These are phyloP conservation scores for Columba livia DNA, from an alignment of 2,113 vertebrate species.

Conservation along the genomic window DNA sequence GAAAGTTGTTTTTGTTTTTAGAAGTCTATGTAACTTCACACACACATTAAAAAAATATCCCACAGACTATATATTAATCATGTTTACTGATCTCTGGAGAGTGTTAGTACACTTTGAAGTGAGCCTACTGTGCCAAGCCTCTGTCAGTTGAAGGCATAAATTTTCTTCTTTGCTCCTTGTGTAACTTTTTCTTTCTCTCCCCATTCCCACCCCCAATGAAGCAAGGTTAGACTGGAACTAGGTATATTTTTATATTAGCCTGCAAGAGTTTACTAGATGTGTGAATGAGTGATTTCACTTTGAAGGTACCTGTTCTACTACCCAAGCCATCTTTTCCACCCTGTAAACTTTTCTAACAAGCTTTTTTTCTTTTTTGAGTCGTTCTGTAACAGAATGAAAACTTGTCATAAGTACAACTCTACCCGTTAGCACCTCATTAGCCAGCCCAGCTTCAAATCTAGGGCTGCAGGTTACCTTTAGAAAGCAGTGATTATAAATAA, in stretches of 20 bases:
- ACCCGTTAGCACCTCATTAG: not conserved
- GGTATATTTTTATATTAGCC: not conserved
- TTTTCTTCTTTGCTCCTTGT: conserved; percentile 19
- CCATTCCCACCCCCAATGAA: not conserved
- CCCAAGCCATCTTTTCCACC: not conserved
- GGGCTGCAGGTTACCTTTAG: not conserved
- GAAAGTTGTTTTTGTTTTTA: conserved; percentile 57
- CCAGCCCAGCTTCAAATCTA: not conserved
- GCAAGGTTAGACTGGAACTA: not conserved
- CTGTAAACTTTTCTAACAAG: not conserved
- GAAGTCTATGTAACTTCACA: conserved; percentile 43
- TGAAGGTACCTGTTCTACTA: not conserved
- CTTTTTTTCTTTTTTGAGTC: not conserved
- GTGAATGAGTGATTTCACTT: not conserved
- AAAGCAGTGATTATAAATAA: not conserved
- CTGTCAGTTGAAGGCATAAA: conserved; percentile 46
- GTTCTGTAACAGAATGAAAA: not conserved
- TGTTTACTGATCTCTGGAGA: conserved; percentile 55
- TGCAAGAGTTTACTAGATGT: not conserved
- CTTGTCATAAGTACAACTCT: not conserved
- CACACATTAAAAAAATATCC: not conserved
- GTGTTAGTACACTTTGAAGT: conserved; percentile 58
- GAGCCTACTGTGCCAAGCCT: conserved; percentile 28
- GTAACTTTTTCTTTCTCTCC: conserved; percentile 25
- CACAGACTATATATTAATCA: conserved; percentile 43